Percentiles rank a stretch among this genome's conserved stretches.
Evolutionary conservation across 1,140 invertebrate species (phyloP).

Genomic region (Akabosia matsudoensis): DNA sequence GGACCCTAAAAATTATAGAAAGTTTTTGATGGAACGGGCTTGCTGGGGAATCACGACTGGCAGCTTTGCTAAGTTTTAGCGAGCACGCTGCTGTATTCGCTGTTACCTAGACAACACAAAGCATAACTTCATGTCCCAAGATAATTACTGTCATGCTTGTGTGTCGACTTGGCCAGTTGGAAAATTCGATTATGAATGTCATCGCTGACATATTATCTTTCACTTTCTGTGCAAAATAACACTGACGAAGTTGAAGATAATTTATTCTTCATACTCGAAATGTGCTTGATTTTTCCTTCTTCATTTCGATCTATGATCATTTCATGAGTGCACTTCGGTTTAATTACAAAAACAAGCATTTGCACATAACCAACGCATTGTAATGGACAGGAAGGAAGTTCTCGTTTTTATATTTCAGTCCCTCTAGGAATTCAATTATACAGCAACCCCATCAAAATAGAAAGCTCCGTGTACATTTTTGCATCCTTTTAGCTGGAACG

Average conservation of each 20-base stretch:
- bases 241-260: neutral
- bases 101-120: too few relatives aligned
- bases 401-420: too few relatives aligned
- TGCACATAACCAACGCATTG: neutral
- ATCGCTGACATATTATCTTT: constrained; percentile 9
- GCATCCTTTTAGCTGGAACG: neutral
- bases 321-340: neutral
- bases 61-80: too few relatives aligned
- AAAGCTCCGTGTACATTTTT: neutral
- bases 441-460: neutral
- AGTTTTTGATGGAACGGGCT: too few relatives aligned
- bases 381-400: neutral
- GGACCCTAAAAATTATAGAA: too few relatives aligned
- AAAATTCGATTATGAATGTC: constrained; percentile 44
- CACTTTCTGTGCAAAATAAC: neutral
- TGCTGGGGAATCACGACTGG: too few relatives aligned
- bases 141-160: constrained; percentile 43
- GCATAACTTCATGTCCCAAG: neutral
- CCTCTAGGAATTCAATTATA: neutral
- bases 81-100: too few relatives aligned
- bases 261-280: too few relatives aligned
- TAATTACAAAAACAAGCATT: too few relatives aligned
- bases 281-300: too few relatives aligned
- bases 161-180: constrained; percentile 39
- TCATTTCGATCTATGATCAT: neutral